Evolutionary conservation across 92 coral and sea anemone species (phyloP).

Genomic region (Palythoa caribaeorum): DNA sequence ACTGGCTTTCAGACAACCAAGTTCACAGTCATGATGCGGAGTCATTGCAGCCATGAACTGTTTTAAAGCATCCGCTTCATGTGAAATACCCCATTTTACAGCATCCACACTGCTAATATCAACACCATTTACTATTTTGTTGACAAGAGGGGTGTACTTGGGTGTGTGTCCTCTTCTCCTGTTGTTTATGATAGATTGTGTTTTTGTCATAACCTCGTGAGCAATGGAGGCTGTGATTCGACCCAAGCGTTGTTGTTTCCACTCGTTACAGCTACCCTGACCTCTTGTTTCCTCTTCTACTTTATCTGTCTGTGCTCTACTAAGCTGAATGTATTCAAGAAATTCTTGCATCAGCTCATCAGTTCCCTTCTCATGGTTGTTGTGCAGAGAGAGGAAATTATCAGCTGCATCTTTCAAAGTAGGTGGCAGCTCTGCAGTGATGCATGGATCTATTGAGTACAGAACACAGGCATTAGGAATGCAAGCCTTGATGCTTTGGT

Average conservation of each 20-base stretch:
- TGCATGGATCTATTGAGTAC: slow-evolving; percentile 49
- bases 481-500: slow-evolving; percentile 50
- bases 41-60: slow-evolving; percentile 35
- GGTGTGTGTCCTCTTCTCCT: slow-evolving; percentile 42
- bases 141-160: slow-evolving; percentile 44
- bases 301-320: slow-evolving; percentile 18
- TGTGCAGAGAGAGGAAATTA: slow-evolving; percentile 38
- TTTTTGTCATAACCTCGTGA: slow-evolving; percentile 41
- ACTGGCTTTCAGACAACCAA: slow-evolving; percentile 19
- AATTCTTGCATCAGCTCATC: slow-evolving; percentile 33
- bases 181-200: slow-evolving; percentile 43
- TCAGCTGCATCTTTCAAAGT: slow-evolving; percentile 52
- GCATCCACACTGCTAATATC: slow-evolving; percentile 49
- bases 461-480: slow-evolving; percentile 56
- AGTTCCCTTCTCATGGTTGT: slow-evolving; percentile 16
- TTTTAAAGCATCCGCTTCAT: slow-evolving; percentile 49
- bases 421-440: slow-evolving; percentile 58
- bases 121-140: slow-evolving; percentile 31
- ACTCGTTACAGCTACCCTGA: slow-evolving; percentile 40
- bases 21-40: slow-evolving; percentile 32
- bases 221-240: slow-evolving; percentile 54
- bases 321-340: slow-evolving; percentile 44
- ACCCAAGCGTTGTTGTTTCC: slow-evolving; percentile 46
- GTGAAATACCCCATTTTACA: slow-evolving; percentile 31
- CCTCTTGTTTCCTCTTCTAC: slow-evolving; percentile 43